A percentile compares a stretch with the other conserved stretches of the same genome.
phyloP scores from a whole-genome alignment of 2,797 vertebrate species.

The Potorous gilbertii region DNA sequence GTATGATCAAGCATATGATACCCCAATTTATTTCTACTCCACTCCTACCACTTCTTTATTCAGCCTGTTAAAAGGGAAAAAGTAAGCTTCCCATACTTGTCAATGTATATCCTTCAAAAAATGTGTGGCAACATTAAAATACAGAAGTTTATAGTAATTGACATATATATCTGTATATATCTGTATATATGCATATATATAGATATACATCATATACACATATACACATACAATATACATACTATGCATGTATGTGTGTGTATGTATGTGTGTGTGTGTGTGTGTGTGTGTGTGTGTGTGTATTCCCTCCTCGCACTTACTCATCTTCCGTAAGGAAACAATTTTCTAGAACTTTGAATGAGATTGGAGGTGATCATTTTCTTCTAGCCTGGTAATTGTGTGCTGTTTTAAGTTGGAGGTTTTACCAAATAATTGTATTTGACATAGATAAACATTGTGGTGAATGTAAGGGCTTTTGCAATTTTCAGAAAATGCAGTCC shows the following conservation, averaged over 20 bases:
- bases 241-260: too few species aligned
- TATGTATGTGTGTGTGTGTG: not conserved
- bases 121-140: conserved; percentile 50
- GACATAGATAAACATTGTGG: not conserved
- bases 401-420: not conserved
- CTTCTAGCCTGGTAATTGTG: not conserved
- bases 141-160: conserved; percentile 59
- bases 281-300: not conserved
- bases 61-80: conserved; percentile 60
- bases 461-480: not conserved
- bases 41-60: conserved; percentile 59
- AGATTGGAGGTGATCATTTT: not conserved
- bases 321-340: conserved; percentile 13
- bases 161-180: too few species aligned
- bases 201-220: not conserved
- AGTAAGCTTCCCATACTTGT: conserved; percentile 48
- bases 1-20: conserved; percentile 31
- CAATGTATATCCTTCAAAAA: conserved; percentile 54
- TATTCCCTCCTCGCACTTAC: not conserved
- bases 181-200: too few species aligned
- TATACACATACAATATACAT: too few species aligned
- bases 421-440: conserved; percentile 28
- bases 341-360: conserved; percentile 18
- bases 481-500: not conserved
- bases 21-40: conserved; percentile 53